Conservation (phyloP, 2,113 vertebrate genomes). For the Phylloscopus trochilus region DNA sequence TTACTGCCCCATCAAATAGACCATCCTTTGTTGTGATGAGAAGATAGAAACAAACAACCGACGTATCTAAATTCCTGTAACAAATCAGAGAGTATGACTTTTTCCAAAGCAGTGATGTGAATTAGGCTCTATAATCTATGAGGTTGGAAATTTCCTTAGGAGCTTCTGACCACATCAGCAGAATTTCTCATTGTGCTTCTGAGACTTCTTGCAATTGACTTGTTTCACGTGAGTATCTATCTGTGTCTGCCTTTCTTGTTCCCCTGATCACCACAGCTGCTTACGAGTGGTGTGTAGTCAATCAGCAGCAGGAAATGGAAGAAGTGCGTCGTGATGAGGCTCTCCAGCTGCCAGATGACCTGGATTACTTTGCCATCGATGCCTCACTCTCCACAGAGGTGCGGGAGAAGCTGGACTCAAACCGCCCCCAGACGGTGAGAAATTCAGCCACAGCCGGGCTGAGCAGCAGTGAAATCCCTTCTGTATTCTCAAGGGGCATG, state of each 20-base stretch:
- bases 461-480: not conserved
- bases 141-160: not conserved
- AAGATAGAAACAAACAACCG: not conserved
- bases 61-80: not conserved
- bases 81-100: not conserved
- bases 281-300: constrained; percentile 77
- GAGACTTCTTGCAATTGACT: not conserved
- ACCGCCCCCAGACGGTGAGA: constrained; percentile 87
- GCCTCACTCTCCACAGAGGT: constrained; percentile 86
- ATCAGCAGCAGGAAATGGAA: constrained; percentile 85
- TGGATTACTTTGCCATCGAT: constrained; percentile 85
- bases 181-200: not conserved
- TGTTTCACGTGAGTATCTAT: not conserved
- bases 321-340: constrained; percentile 86
- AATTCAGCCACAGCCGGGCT: not conserved
- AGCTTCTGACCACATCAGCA: not conserved
- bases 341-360: constrained; percentile 80
- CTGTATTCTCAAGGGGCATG: not conserved
- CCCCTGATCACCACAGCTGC: constrained; percentile 67
- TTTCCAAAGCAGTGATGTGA: not conserved
- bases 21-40: not conserved
- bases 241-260: not conserved
- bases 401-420: constrained; percentile 83
- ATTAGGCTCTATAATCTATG: not conserved
- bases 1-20: not conserved